Conservation (phyloP, 1,140 invertebrate species). For the Drosophila lacertosa region DNA sequence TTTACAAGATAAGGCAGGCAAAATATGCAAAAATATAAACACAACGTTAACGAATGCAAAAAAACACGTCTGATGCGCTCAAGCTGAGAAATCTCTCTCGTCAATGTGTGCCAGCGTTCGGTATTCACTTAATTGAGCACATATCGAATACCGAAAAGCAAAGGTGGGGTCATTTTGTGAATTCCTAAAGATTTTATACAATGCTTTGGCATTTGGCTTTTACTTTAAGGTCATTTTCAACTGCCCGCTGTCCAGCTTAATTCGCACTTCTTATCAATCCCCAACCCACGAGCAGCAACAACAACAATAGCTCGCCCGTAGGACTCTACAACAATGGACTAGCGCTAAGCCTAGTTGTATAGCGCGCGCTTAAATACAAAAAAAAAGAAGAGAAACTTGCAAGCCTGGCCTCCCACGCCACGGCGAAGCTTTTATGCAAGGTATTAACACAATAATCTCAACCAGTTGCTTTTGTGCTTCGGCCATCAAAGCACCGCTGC, state of each 20-base stretch:
- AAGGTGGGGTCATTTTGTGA: no score
- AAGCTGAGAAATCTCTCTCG: no score
- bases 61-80: no score
- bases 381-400: slow-evolving; percentile 4
- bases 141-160: no score
- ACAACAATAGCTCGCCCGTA: slow-evolving; percentile 3
- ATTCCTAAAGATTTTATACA: no score
- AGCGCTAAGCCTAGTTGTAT: not conserved
- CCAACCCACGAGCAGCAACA: slow-evolving; percentile 1
- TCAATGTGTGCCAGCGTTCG: no score
- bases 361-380: not conserved
- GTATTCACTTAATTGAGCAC: no score
- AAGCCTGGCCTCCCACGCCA: not conserved
- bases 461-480: slow-evolving; percentile 48
- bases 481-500: not conserved
- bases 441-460: slow-evolving; percentile 59
- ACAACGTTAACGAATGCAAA: no score
- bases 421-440: slow-evolving; percentile 31
- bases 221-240: not conserved
- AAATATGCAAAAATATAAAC: no score
- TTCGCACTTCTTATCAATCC: slow-evolving; percentile 3
- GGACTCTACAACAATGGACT: slow-evolving; percentile 5
- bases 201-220: not conserved
- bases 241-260: not conserved
- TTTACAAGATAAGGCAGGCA: no score